Base-by-base conservation (phyloP, 2,113 vertebrate species). In the Crotophaga sulcirostris region DNA sequence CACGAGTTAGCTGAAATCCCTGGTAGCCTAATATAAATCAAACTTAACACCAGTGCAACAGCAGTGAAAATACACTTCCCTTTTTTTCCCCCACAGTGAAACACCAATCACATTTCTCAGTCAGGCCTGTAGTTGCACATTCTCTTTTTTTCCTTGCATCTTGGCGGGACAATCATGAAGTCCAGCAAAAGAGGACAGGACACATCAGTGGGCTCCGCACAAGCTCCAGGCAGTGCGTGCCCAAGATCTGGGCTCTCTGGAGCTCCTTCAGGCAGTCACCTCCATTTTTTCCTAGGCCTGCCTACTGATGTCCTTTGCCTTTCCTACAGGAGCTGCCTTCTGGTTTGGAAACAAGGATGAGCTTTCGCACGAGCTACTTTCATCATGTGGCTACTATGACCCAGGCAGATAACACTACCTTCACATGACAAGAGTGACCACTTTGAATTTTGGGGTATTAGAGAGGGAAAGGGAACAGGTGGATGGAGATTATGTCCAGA, bases 21-120 rank as follows among this genome's bases (percentile, higher is more conserved):
- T 20, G 34, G 29, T 20, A 78, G 10, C 60, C 74, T 49, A 49
- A 69, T 1, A 66, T 9, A 81, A 90, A 69, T n/a, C 40, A 42
- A 42, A 42, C 40, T 42, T 42, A 42, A 13, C 40, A 42, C 40
- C 13, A 42, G 40, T 42, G 40, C 40, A 42, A 11, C 40, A 42
- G 40, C 40, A 42, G 40, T 42, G 40, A 42, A 42, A 42, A 42
- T 42, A 42, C 40, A 42, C 40, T 42, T 42, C 40, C 40, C 40
- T 11, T 42, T 42, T 42, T 13, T 13, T 13, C 40, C 40, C 40
- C 40, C 40, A 12, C 2, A 0, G 23, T 29, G 7, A 72, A 58
- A 63, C 23, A 68, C 10, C 0, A 0, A 16, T 8, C 15, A 23
- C 0, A 1, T 49, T 59, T 10, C 38, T 42, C 23, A 6, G 9